Conservation (phyloP, 2,113 vertebrate genomes). For the Rhynchopsitta pachyrhyncha region DNA sequence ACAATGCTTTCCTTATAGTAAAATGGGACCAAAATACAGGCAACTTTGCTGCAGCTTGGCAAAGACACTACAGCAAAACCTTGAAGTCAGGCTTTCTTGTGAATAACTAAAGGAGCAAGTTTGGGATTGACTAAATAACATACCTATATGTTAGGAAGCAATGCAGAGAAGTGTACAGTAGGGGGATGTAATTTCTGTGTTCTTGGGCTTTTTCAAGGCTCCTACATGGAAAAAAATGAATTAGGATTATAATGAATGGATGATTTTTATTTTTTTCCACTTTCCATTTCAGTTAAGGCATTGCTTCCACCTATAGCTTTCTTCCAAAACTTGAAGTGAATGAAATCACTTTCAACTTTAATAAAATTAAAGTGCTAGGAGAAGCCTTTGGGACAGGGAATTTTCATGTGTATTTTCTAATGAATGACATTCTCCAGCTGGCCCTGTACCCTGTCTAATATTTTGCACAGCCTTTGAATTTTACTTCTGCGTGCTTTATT, state of each 20-base stretch:
- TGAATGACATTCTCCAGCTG: constrained; percentile 3
- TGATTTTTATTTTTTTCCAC: not conserved
- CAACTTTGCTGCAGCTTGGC: not conserved
- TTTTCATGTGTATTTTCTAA: not conserved
- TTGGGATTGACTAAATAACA: not conserved
- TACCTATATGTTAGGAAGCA: not conserved
- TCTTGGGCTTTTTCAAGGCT: not conserved
- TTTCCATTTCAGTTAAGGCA: not conserved
- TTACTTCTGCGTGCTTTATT: not conserved
- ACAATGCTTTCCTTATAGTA: not conserved
- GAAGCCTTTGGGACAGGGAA: constrained; percentile 21
- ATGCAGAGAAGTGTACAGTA: not conserved
- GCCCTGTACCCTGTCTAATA: not conserved
- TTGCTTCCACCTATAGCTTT: constrained; percentile 29
- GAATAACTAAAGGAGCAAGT: not conserved
- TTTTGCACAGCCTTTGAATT: constrained; percentile 3
- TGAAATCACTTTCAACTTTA: not conserved
- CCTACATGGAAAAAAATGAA: not conserved
- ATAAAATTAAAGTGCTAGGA: constrained; percentile 25
- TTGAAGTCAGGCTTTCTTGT: not conserved
- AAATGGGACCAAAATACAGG: not conserved
- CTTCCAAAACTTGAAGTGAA: constrained; percentile 35
- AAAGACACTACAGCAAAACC: not conserved
- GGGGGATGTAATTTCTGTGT: not conserved
- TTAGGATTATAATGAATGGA: constrained; percentile 4